Base-by-base conservation (phyloP, 2,888 invertebrate species). In the Mimumesa dahlbomi region DNA sequence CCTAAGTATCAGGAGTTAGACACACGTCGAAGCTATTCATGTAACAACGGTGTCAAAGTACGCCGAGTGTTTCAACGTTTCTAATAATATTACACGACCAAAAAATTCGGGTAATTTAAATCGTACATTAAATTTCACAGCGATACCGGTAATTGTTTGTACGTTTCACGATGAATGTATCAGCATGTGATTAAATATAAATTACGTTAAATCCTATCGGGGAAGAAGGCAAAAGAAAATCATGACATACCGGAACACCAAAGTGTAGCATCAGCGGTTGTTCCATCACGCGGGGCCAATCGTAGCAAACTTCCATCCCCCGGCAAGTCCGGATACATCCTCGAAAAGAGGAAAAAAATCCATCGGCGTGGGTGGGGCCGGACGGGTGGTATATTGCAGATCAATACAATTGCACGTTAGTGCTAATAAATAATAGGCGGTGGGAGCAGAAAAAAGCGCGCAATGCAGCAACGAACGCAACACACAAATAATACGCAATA, bases 401-500 rank as follows among this genome's bases (percentile, higher is more conserved):
- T 89, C 89, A 89, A 89, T 89, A 89, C 89, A 89, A 89, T 89
- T 89, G 89, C 88, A 88, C 88, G 89, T 89, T 89, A 89, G 89
- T 89, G 89, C 89, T 89, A 89, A 89, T 89, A 89, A 89, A 89
- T 89, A 88, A 89, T 89, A 89, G 89, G 88, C 89, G 88, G 88
- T 85, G 88, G 88, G 86, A 86, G 87, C 87, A 85, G 87, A 89
- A 89, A 87, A 89, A 89, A 89, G 87, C 88, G 87, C 88, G 88
- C 88, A 88, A 85, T 89, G 89, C 89, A 89, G 88, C 88, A 88
- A 85, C 85, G 87, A 87, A 87, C 87, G 87, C 87, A 89, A 87
- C 89, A 87, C 89, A 88, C 88, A 87, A 89, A 89, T 89, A 89
- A 89, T 89, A 88, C 88, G 88, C 87, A 87, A 88, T 88, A 88